phyloP scores from a whole-genome alignment of 2,113 vertebrate species.

The Pteropus alecto region DNA sequence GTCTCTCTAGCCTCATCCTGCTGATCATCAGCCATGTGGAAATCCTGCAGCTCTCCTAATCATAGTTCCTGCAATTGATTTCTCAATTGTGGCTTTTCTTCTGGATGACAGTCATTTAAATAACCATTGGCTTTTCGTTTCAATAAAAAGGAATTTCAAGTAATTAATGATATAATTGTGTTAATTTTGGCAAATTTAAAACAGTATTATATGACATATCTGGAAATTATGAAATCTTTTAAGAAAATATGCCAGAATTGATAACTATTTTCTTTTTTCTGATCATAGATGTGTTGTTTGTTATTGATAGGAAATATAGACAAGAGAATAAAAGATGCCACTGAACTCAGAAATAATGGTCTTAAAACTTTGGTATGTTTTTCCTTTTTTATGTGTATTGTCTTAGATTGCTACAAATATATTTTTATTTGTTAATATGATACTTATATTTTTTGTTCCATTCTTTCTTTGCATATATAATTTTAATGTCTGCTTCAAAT shows the following conservation, averaged over 20 bases:
- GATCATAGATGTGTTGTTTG: neutral
- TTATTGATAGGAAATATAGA: neutral
- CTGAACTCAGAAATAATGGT: neutral
- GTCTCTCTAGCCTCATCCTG: neutral
- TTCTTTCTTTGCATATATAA: neutral
- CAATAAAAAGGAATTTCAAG: no score
- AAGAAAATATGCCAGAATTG: neutral
- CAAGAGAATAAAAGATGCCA: neutral
- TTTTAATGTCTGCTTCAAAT: neutral
- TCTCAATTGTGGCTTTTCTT: no score
- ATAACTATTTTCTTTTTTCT: neutral
- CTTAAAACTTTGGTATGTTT: neutral
- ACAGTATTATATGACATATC: no score
- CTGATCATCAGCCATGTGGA: no score
- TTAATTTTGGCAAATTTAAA: no score
- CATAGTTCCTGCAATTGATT: neutral
- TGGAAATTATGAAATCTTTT: neutral
- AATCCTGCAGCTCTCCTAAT: neutral
- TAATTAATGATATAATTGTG: no score
- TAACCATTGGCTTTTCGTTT: no score
- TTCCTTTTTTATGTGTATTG: neutral
- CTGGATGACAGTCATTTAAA: no score
- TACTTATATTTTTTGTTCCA: neutral
- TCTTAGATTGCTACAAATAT: neutral
- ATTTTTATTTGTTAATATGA: neutral